Base-by-base conservation (phyloP, 92 coral and sea anemone genomes). In the Porites evermanni region DNA sequence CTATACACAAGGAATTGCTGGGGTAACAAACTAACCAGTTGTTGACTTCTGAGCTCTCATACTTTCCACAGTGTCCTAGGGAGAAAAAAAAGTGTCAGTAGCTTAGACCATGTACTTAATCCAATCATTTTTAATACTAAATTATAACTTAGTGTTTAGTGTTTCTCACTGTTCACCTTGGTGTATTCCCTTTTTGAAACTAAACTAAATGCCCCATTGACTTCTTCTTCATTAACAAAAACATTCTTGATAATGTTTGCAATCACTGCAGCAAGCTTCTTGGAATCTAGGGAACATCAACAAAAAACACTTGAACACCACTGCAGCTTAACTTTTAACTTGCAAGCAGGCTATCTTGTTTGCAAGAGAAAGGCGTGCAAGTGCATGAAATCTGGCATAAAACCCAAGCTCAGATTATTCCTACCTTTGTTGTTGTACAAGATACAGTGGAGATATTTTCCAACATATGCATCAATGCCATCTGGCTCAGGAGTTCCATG, bases 11-110 rank as follows among this genome's bases (percentile, higher is more conserved):
- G 14, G 51, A 4, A 50, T 47, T 23, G 10, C 19, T n/a, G 56
- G 12, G 17, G 7, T 53, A 50, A 20, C 60, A 74, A 21, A 23
- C 86, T 56, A 54, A 94, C 99, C 99, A 87, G 99, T 85, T 19
- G 89, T 89, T 81, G 99, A 95, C 87, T 95, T 96, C 80, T 95
- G 96, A 64, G 98, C 95, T 86, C 98, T 86, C 78, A 95, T 93
- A 68, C 88, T 88, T 54, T 93, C 97, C 38, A 91, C 88, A 58
- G 90, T 87, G 80, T 91, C 94, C 98, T 96, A 85, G 53, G 24
- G 77, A 17, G 51, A 53, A 11, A 23, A 23, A 56, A 12, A 32
- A 13, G 12, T 8, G 23, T 16, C 17, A 24, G 70, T 1, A 52
- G 16, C 53, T 69, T 71, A 71, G 47, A 4, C 47, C 47, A 38